phyloP scores from a whole-genome alignment of 2,797 vertebrate genomes.

The Rallus crepitans region DNA sequence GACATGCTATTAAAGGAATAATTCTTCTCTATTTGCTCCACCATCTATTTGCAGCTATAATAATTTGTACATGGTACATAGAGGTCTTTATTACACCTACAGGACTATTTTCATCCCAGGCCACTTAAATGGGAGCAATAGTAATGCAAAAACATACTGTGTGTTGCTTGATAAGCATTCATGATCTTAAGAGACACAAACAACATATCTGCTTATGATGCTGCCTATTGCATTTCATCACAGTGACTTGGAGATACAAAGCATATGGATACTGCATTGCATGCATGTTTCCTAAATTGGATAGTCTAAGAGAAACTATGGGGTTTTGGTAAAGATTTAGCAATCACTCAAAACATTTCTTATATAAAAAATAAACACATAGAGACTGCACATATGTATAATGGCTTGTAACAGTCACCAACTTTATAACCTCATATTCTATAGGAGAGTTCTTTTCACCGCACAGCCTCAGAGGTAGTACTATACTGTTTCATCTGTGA shows the following conservation, averaged over 20 bases:
- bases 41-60: conserved; percentile 6
- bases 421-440: neutral
- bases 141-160: neutral
- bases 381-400: neutral
- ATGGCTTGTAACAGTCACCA: neutral
- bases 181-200: neutral
- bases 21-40: neutral
- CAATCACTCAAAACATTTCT: neutral
- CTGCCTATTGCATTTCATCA: neutral
- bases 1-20: conserved; percentile 51
- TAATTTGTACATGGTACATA: neutral
- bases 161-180: neutral
- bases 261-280: neutral
- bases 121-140: neutral
- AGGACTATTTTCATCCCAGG: neutral
- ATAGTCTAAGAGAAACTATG: neutral
- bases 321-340: neutral
- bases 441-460: neutral
- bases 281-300: neutral
- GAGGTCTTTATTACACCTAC: conserved; percentile 22
- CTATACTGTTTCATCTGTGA: neutral
- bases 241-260: neutral
- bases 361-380: neutral
- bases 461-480: neutral
- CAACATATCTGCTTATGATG: neutral